Evolutionary conservation across 92 coral and sea anemone genomes (phyloP).

Genomic region (Parazoanthus swiftii): DNA sequence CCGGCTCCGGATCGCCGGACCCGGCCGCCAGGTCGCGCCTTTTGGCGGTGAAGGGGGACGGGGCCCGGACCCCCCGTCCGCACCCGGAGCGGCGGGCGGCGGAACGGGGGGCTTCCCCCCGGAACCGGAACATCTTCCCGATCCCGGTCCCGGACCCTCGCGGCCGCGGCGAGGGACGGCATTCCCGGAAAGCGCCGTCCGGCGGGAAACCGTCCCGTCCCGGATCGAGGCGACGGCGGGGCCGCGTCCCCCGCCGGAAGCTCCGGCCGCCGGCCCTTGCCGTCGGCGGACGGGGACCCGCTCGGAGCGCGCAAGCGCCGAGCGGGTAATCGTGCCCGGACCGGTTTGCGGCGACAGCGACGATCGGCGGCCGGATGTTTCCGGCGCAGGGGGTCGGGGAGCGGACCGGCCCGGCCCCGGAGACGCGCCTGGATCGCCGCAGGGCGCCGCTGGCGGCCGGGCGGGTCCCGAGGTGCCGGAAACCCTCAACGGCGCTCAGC

Average conservation of each 20-base stretch:
- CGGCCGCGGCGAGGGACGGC: background rate
- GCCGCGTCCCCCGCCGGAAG: constrained; percentile 19
- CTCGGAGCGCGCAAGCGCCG: constrained; percentile 18
- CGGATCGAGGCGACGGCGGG: constrained; percentile 18
- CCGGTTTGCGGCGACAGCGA: background rate
- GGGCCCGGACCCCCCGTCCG: constrained; percentile 20
- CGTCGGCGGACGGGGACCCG: constrained; percentile 16
- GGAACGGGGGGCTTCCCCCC: background rate
- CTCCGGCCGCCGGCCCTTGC: constrained; percentile 19
- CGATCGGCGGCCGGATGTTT: too few relatives aligned
- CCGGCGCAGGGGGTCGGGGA: background rate
- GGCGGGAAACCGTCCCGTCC: constrained; percentile 18
- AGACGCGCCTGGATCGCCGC: too few relatives aligned
- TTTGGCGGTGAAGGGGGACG: constrained; percentile 17
- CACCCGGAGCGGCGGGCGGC: constrained; percentile 20
- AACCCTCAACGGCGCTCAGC: too few relatives aligned
- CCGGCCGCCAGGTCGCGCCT: constrained; percentile 19
- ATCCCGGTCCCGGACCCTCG: too few relatives aligned
- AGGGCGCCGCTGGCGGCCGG: too few relatives aligned
- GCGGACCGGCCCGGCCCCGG: too few relatives aligned
- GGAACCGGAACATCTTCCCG: too few relatives aligned
- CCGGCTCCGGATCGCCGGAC: constrained; percentile 17
- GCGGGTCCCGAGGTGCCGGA: too few relatives aligned
- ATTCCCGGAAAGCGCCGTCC: constrained; percentile 17
- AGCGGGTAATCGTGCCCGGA: constrained; percentile 17